These are phyloP conservation scores for Parnassius glacialis DNA, from an alignment of 2,888 invertebrate species.

Conservation along the genomic window DNA sequence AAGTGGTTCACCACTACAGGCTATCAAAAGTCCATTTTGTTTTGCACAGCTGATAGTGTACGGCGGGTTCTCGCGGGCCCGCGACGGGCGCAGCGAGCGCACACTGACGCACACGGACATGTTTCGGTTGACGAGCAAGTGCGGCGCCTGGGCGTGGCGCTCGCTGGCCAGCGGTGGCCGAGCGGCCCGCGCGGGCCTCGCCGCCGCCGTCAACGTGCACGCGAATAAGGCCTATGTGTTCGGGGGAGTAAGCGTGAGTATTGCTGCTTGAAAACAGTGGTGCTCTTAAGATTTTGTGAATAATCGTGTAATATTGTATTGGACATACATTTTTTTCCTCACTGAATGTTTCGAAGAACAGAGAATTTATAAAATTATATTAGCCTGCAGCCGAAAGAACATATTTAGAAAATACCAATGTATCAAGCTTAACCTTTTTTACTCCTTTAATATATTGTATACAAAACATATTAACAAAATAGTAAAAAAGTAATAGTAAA, in stretches of 20 bases:
- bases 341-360: too few species aligned
- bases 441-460: too few species aligned
- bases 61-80: slow-evolving; percentile 71
- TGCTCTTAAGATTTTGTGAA: too few species aligned
- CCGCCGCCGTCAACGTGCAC: slow-evolving; percentile 80
- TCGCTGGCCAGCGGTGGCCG: slow-evolving; percentile 39
- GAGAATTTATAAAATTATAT: too few species aligned
- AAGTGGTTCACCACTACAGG: too few species aligned
- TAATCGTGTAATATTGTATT: not conserved
- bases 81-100: slow-evolving; percentile 62
- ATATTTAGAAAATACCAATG: not conserved
- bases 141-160: slow-evolving; percentile 53
- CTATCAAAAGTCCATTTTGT: too few species aligned
- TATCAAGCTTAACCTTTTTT: not conserved
- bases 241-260: slow-evolving; percentile 86
- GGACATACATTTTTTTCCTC: too few species aligned
- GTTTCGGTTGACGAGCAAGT: slow-evolving; percentile 75
- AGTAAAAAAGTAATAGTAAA: too few species aligned
- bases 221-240: slow-evolving; percentile 88
- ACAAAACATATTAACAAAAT: too few species aligned
- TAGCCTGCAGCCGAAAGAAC: not conserved
- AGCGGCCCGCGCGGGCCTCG: slow-evolving; percentile 87
- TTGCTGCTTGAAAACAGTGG: not conserved
- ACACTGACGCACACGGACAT: slow-evolving; percentile 69
- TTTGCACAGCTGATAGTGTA: slow-evolving; percentile 59